phyloP scores from a whole-genome alignment of 2,797 vertebrate genomes.

The Anguilla megastoma region DNA sequence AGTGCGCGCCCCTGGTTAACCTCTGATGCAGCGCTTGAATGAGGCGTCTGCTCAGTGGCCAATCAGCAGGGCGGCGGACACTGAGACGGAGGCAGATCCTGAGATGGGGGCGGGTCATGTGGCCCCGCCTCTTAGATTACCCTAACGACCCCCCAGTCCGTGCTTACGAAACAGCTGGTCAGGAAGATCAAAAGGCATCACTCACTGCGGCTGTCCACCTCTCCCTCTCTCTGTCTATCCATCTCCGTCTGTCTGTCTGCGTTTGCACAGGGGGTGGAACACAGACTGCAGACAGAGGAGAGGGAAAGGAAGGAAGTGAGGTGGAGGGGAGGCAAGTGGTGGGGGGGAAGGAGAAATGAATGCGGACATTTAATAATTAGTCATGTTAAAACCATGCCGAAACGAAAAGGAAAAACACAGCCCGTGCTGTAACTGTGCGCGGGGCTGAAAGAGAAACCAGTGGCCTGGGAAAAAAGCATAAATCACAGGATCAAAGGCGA shows the following conservation, averaged over 20 bases:
- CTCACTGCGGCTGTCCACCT: neutral
- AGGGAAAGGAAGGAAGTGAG: slow-evolving; percentile 2
- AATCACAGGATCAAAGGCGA: slow-evolving; percentile 26
- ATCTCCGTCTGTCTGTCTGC: neutral
- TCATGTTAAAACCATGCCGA: neutral
- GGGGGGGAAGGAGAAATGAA: slow-evolving; percentile 19
- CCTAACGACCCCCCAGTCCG: neutral
- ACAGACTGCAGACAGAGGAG: neutral
- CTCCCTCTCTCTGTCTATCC: neutral
- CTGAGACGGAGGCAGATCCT: neutral
- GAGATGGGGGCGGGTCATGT: neutral
- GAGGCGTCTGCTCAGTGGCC: slow-evolving; percentile 8
- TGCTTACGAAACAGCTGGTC: neutral
- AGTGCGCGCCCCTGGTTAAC: neutral
- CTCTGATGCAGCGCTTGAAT: neutral
- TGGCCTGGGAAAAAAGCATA: neutral
- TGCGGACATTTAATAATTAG: neutral
- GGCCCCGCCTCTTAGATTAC: neutral
- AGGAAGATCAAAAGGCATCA: neutral
- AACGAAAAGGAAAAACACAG: neutral
- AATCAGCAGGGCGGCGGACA: neutral
- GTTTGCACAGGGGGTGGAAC: neutral
- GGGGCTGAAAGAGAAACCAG: neutral
- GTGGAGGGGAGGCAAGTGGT: neutral
- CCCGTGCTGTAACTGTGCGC: neutral